Evolutionary conservation across 2,797 vertebrate species (phyloP).

Genomic region (Bradypodion ventrale): DNA sequence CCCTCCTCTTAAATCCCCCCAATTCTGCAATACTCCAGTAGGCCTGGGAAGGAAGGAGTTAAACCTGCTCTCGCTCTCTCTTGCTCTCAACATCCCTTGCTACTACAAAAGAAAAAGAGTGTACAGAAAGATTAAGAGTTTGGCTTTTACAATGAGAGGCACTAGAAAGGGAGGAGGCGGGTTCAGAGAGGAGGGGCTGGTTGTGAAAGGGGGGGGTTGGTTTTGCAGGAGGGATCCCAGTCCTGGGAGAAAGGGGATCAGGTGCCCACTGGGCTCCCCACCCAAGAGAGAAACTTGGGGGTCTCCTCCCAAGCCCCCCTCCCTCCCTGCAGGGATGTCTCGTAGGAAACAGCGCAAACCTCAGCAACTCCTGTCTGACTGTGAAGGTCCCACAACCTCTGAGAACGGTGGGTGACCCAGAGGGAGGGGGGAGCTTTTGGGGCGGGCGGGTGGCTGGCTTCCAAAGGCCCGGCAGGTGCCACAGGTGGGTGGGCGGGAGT

Average conservation of each 20-base stretch:
- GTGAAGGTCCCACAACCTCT: constrained; percentile 70
- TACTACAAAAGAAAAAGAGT: constrained; percentile 72
- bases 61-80: constrained; percentile 46
- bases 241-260: constrained; percentile 38
- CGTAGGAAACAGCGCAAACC: constrained; percentile 76
- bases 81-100: not conserved
- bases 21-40: too few species aligned
- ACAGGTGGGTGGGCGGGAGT: too few species aligned
- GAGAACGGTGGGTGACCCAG: constrained; percentile 71
- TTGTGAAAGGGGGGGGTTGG: not conserved
- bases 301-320: not conserved
- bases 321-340: constrained; percentile 67
- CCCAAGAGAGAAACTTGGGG: constrained; percentile 41
- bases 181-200: constrained; percentile 54
- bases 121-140: constrained; percentile 74
- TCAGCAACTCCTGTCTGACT: constrained; percentile 74
- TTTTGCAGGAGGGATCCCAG: constrained; percentile 39
- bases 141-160: constrained; percentile 72
- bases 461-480: not conserved
- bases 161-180: constrained; percentile 68
- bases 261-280: constrained; percentile 56
- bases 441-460: constrained; percentile 25
- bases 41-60: constrained; percentile 64
- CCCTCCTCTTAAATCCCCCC: too few species aligned
- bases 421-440: not conserved